Evolutionary conservation across 2,797 vertebrate species (phyloP), one percentile per base, ranked within the genome.

Genomic region (Enteromius paludinosus): DNA sequence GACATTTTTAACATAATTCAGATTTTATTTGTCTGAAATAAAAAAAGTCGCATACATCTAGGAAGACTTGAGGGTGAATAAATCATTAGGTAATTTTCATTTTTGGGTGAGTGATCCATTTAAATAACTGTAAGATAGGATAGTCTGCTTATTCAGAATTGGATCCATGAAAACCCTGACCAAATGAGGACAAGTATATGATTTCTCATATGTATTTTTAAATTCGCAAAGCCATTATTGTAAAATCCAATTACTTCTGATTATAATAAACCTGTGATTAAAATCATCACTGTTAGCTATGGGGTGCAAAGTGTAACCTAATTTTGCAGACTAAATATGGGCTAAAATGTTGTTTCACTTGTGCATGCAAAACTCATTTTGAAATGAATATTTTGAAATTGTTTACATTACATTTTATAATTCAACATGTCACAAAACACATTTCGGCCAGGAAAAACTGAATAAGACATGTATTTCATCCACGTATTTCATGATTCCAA

Each of bases 201-300:
- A 35, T 65, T 65, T 65, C 28, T 35, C 18, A 35, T 17, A 10
- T 38, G 38, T 65, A 47, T 43, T 43, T 43, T 43, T 43, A 11
- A 43, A 43, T 43, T 43, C 41, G 12, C 41, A 43, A 43, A 43
- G 3, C 41, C 9, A 43, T 43, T 43, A 43, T 43, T 47, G 45
- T 17, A 5, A 17, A 17, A 47, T 47, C 65, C 41, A 23, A n/a
- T 43, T 69, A 25, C 65, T 71, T 49, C 68, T 41, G 52, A 41
- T 75, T 35, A 75, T 41, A 23, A 59, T 25, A 75, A 75, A 59
- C 33, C 33, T 41, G 8, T 43, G 35, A 61, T 75, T 56, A 56
- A 56, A 59, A 59, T 75, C 1, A 18, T 38, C 20, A 14, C 33
- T 68, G 10, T 68, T 68, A 20, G 43, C 14, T 62, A 71, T 30